Percentiles rank a stretch among this genome's conserved stretches.
Evolutionary conservation across 2,113 vertebrate species (phyloP).

Genomic region (Daboia siamensis): DNA sequence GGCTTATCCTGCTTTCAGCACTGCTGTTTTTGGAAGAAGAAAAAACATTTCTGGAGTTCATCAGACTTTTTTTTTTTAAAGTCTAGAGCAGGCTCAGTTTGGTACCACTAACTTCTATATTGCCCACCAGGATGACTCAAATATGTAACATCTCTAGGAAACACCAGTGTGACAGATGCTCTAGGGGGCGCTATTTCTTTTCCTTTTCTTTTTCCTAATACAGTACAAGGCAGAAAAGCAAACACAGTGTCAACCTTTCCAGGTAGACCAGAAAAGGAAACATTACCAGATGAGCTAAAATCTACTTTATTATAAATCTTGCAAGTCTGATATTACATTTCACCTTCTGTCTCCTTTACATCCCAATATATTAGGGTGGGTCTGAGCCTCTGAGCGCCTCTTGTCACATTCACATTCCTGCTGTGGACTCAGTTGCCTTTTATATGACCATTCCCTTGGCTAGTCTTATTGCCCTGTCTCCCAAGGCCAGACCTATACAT

Average conservation of each 20-base stretch:
- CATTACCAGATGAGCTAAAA: background rate
- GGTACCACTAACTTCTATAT: background rate
- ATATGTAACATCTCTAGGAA: background rate
- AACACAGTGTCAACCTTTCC: background rate
- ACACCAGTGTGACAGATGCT: background rate
- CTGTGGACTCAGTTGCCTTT: background rate
- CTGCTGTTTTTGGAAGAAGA: conserved; percentile 11
- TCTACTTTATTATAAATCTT: background rate
- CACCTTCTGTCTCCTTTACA: background rate
- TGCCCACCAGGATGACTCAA: background rate
- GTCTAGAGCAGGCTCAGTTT: background rate
- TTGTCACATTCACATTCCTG: too few relatives aligned
- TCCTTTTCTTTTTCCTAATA: background rate
- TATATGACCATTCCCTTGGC: background rate
- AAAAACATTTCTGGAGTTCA: conserved; percentile 9
- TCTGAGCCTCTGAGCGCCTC: background rate
- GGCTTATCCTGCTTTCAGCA: background rate
- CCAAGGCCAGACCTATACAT: background rate
- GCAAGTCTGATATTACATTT: background rate
- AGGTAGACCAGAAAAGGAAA: background rate
- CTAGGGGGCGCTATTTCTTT: background rate
- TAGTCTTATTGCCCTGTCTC: background rate
- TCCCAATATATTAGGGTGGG: background rate
- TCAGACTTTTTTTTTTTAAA: background rate
- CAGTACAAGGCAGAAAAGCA: background rate